phyloP scores from a whole-genome alignment of 2,888 invertebrate genomes.

The Celastrina argiolus region DNA sequence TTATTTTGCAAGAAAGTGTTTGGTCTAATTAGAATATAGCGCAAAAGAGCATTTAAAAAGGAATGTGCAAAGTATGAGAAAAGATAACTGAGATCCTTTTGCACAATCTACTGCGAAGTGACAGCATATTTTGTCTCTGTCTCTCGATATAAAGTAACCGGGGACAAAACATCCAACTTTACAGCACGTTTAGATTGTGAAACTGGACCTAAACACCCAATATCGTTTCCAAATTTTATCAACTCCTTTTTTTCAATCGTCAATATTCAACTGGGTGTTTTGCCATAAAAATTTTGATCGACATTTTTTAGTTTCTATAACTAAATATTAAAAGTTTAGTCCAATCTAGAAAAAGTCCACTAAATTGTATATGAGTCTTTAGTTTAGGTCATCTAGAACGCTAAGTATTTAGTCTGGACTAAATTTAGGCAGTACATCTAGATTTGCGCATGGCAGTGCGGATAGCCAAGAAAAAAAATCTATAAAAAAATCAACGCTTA shows the following conservation, averaged over 20 bases:
- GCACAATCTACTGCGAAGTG: too few relatives aligned
- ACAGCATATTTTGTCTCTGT: too few relatives aligned
- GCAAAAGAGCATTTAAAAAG: too few relatives aligned
- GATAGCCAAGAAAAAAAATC: conserved; percentile 15
- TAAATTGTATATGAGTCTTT: conserved; percentile 15
- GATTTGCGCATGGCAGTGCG: conserved; percentile 18
- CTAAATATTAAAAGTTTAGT: not conserved
- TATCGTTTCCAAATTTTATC: not conserved
- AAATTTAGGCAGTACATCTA: conserved; percentile 17
- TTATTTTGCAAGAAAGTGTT: not conserved
- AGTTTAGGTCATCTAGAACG: conserved; percentile 7
- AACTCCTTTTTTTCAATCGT: not conserved
- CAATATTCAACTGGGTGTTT: not conserved
- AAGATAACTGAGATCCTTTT: too few relatives aligned
- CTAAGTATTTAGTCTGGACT: conserved; percentile 14
- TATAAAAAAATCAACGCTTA: conserved; percentile 16
- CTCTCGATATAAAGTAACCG: too few relatives aligned
- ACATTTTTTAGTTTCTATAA: not conserved
- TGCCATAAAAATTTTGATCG: not conserved
- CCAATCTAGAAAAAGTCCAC: not conserved
- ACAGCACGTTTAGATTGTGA: too few relatives aligned
- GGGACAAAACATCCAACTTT: too few relatives aligned
- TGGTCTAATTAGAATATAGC: not conserved
- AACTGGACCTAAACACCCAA: too few relatives aligned
- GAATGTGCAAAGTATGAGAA: conserved; percentile 10